Evolutionary conservation across 2,888 invertebrate genomes (phyloP), one percentile per base, ranked within the genome.

Genomic region (Apamea sordens): DNA sequence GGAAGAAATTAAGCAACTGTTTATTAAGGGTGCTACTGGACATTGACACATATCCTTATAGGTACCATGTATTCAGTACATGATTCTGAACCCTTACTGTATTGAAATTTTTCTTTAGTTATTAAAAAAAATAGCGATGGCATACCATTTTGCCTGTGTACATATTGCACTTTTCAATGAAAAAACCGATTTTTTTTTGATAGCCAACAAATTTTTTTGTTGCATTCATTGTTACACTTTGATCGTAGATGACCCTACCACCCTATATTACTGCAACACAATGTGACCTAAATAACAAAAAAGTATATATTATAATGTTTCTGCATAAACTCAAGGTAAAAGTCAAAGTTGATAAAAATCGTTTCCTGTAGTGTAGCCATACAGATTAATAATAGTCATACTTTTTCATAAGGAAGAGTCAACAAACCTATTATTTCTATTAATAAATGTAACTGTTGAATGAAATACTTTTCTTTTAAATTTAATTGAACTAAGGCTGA

Each of bases 251-350:
- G n/a, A 11, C 3, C 13, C 2, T 59, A 4, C 59, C 59, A 13
- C 53, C 24, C 53, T 53, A 24, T 6, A 32, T 53, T 13, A 41
- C 18, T 41, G n/a, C 4, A 24, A 64, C 8, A 41, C 24, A 3
- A 21, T 21, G 15, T 4, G 28, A 24, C 0, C n/a, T n/a, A n/a
- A n/a, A 18, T 24, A 47, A 10, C 41, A 61, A n/a, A 78, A 24
- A 56, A 68, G 11, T 41, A 63, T 32, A n/a, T 6, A 59, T 56
- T 21, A 2, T 36, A 53, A 28, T 24, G 11, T 36, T 41, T 68
- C n/a, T 59, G 24, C 24, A 63, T 72, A 56, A 50, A 78, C 1
- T 83, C 72, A 83, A 73, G 28, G 56, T 50, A 83, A 73, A 77
- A 50, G 15, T 56, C n/a, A 0, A 41, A 68, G 28, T 63, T 72